These are phyloP conservation scores for Caenorhabditis sp. DNA, from an alignment of 2,888 invertebrate species.

Conservation along the genomic window DNA sequence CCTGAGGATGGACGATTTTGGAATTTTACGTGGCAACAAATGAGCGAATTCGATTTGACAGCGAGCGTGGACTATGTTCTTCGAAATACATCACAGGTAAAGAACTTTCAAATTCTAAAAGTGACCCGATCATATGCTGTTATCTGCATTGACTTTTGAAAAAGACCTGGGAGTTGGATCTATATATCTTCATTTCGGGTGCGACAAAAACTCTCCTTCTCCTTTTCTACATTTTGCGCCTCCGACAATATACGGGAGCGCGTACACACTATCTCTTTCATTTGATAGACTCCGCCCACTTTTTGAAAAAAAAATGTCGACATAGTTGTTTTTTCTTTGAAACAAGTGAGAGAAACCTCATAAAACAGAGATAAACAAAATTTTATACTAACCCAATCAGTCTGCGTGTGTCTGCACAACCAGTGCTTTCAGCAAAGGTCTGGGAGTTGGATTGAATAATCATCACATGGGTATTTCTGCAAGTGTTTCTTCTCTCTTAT, in stretches of 20 bases:
- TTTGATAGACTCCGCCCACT: not conserved
- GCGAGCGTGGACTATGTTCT: slow-evolving; percentile 81
- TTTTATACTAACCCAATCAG: not conserved
- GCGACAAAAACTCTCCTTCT: not conserved
- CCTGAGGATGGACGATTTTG: slow-evolving; percentile 45
- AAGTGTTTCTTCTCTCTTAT: not conserved
- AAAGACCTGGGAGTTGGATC: slow-evolving; percentile 42
- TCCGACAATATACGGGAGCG: not conserved
- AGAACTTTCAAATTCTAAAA: not conserved
- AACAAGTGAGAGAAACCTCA: not conserved
- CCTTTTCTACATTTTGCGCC: not conserved
- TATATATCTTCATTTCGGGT: slow-evolving; percentile 41
- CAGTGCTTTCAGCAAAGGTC: not conserved
- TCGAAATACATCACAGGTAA: slow-evolving; percentile 73
- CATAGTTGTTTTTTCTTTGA: not conserved
- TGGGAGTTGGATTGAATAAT: not conserved
- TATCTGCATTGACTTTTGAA: slow-evolving; percentile 32
- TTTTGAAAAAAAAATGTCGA: not conserved
- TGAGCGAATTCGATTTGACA: slow-evolving; percentile 85
- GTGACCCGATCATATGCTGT: slow-evolving; percentile 32
- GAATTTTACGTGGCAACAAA: slow-evolving; percentile 80
- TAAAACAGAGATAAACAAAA: not conserved
- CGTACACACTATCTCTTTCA: not conserved
- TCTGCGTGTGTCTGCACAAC: not conserved
- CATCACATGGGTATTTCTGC: not conserved